Evolutionary conservation across 2,113 vertebrate species (phyloP).

Genomic region (Pseudopodoces humilis): DNA sequence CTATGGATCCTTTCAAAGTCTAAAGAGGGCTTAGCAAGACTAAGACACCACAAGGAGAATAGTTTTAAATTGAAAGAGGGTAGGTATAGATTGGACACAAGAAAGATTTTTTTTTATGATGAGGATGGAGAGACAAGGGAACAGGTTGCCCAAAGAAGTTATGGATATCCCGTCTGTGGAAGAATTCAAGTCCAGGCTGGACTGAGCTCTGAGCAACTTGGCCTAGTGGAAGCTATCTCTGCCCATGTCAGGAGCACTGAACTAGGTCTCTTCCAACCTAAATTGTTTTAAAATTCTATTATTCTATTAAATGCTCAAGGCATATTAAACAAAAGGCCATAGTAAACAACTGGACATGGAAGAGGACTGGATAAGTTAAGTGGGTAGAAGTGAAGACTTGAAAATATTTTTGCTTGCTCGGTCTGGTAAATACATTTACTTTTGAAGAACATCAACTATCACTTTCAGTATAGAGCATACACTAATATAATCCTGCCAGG

Average conservation of each 20-base stretch:
- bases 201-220: not conserved
- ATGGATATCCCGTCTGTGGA: not conserved
- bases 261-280: not conserved
- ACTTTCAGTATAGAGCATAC: not conserved
- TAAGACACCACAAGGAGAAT: not conserved
- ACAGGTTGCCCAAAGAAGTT: fast-evolving
- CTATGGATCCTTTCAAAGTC: not conserved
- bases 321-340: not conserved
- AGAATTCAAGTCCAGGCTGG: not conserved
- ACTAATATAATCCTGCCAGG: not conserved
- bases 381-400: not conserved
- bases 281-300: not conserved
- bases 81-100: not conserved
- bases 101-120: fast-evolving
- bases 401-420: not conserved
- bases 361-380: not conserved
- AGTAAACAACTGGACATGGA: not conserved
- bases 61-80: not conserved
- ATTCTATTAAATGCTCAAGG: not conserved
- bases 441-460: not conserved
- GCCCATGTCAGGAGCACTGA: not conserved
- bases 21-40: not conserved
- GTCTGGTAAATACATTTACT: not conserved
- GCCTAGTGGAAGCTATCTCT: not conserved
- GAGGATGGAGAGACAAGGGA: not conserved